Evolutionary conservation across 2,113 vertebrate genomes (phyloP), one percentile per base, ranked within the genome.

Genomic region (Mormyrus iriodes): DNA sequence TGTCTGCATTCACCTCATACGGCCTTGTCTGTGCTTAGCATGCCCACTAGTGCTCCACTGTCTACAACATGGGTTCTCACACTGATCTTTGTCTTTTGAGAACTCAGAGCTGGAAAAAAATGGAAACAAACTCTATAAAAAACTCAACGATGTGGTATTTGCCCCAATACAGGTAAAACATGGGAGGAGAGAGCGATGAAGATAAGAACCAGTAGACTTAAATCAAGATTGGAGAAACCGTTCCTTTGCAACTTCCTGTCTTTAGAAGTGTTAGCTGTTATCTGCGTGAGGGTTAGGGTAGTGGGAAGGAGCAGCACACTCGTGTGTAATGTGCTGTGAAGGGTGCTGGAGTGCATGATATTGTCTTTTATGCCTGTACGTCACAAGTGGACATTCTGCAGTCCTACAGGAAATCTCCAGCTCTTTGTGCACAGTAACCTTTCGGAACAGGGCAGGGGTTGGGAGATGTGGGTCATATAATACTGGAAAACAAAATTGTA

Each of bases 401-500:
- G 93, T 92, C 93, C 92, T 92, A 94, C 95, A 95, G 96, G 96
- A 96, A 96, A 93, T 94, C 92, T 89, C 93, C 24, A 93, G 93
- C 93, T 93, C 95, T 95, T 96, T 96, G 95, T 96, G 96, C 93
- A 92, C 92, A 92, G 94, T 93, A 95, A 96, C 96, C 96, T 96
- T 96, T 95, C 95, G 95, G 95, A 95, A 94, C 92, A 92, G 93
- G 94, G 92, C 92, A 90, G 93, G 93, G 92, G 94, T 94, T 94
- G 95, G 96, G 96, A 96, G 96, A 94, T 95, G 91, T 94, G 94
- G 94, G 95, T 95, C 94, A 94, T 91, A 94, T 92, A 91, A 94
- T 92, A 92, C 92, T 94, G 93, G 92, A 96, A 96, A 96, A 95
- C 95, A 95, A 94, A 90, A 91, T 91, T 88, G 89, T 91, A 87